Conservation (phyloP, 2,113 vertebrate genomes). For the Corythornis madagascariensis region DNA sequence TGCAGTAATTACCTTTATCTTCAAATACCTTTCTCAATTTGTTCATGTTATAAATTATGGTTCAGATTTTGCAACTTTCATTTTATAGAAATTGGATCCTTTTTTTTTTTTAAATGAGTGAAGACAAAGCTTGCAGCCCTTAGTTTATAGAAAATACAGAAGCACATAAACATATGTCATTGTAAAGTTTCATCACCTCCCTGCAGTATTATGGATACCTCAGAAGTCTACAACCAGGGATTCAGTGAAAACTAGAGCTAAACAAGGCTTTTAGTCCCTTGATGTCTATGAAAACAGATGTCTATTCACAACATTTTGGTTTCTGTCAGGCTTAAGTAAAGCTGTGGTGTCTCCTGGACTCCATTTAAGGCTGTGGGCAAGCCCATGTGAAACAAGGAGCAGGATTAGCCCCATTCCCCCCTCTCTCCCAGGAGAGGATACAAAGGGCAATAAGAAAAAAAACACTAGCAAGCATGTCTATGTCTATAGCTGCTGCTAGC, state of each 20-base stretch:
- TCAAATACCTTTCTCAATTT: background rate
- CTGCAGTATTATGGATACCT: background rate
- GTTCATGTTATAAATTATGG: background rate
- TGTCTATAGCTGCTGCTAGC: background rate
- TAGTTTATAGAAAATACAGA: background rate
- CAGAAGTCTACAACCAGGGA: background rate
- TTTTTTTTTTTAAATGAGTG: background rate
- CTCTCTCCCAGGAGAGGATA: no score
- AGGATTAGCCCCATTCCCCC: no score
- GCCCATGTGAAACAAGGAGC: no score
- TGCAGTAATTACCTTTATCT: conserved; percentile 10
- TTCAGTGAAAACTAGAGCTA: background rate
- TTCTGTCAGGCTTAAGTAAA: background rate
- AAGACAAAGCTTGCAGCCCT: background rate
- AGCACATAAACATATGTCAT: background rate
- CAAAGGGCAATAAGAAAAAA: background rate
- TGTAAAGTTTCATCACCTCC: background rate
- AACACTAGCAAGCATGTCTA: background rate
- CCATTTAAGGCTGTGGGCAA: no score
- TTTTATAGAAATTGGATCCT: background rate
- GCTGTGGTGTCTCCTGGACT: background rate
- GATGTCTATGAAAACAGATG: background rate
- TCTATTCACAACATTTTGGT: background rate
- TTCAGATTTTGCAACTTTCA: background rate
- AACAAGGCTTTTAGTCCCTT: background rate